A percentile compares a stretch with the other conserved stretches of the same genome.
Evolutionary conservation across 2,113 vertebrate species (phyloP).

Genomic region (Meles meles): DNA sequence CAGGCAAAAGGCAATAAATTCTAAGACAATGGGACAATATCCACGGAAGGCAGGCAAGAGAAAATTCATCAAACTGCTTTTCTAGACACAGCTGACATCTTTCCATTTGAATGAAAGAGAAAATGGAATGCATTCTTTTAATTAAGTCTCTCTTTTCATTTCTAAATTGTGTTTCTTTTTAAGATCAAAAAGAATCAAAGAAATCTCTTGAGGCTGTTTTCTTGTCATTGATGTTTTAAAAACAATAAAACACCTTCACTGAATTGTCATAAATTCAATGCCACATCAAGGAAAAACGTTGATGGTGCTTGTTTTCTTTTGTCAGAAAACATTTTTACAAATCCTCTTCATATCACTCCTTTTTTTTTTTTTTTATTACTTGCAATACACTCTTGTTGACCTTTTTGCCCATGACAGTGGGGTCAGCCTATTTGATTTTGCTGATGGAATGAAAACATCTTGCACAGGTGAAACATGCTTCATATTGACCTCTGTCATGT

Average conservation of each 20-base stretch:
- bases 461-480: background rate
- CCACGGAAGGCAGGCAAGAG: background rate
- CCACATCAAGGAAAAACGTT: background rate
- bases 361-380: background rate
- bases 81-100: background rate
- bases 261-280: background rate
- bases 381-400: background rate
- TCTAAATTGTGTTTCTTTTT: slow-evolving; percentile 18
- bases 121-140: background rate
- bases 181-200: slow-evolving; percentile 34
- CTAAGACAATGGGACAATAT: background rate
- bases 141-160: background rate
- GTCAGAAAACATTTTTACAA: background rate
- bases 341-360: background rate
- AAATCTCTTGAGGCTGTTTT: background rate
- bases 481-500: background rate
- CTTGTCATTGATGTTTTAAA: background rate
- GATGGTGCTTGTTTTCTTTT: background rate
- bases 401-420: background rate
- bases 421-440: background rate
- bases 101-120: background rate
- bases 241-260: background rate
- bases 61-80: background rate
- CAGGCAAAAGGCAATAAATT: background rate
- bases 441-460: background rate